A percentile compares a stretch with the other conserved stretches of the same genome.
Conservation (phyloP, 2,113 vertebrate genomes). For the Neodon shergylaensis region DNA sequence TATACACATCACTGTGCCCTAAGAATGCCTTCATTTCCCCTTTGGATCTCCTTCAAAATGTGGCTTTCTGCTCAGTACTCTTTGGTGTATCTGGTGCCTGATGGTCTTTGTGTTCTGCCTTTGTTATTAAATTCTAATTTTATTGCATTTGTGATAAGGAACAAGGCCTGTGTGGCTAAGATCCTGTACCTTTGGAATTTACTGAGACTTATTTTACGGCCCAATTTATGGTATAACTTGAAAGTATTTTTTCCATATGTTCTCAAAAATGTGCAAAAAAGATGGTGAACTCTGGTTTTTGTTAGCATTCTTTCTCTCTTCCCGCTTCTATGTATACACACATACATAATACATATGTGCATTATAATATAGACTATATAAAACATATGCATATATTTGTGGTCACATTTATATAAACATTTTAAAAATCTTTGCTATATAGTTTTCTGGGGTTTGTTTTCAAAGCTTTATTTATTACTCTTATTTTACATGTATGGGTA, state of each 20-base stretch:
- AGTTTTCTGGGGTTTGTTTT: not conserved
- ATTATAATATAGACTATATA: not conserved
- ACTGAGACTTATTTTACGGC: constrained; percentile 59
- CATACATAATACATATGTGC: not conserved
- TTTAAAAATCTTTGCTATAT: not conserved
- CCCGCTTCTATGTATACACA: not conserved
- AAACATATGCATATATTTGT: not conserved
- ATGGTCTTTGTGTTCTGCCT: constrained; percentile 17
- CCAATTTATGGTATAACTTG: constrained; percentile 10
- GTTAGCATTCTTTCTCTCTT: not conserved
- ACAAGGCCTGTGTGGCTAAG: not conserved
- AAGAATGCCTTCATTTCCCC: constrained; percentile 35
- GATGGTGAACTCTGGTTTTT: not conserved
- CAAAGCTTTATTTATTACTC: not conserved
- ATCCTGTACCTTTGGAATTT: constrained; percentile 52
- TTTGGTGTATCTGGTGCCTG: not conserved
- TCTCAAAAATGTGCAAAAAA: constrained; percentile 18
- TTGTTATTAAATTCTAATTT: constrained; percentile 46
- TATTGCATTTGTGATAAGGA: not conserved
- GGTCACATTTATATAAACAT: not conserved
- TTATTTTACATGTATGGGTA: not conserved
- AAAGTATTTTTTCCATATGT: constrained; percentile 55
- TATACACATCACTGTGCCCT: not conserved
- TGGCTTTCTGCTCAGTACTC: not conserved
- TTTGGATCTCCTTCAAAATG: not conserved